Conservation (phyloP, 1,140 invertebrate species). For the Ips typographus region DNA sequence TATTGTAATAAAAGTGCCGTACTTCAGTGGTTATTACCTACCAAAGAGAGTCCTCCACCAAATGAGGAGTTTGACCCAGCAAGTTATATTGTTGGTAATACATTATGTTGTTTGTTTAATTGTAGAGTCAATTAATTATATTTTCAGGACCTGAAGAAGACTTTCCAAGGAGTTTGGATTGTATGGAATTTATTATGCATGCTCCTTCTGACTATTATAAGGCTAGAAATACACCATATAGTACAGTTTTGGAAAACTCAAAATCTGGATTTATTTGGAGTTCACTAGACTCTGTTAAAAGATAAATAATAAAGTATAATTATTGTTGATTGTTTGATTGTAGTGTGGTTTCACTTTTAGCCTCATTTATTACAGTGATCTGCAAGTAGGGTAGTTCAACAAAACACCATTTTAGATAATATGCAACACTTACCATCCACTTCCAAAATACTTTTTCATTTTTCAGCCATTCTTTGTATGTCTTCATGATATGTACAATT, state of each 20-base stretch:
- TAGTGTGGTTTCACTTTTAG: not conserved
- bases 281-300: conserved; percentile 42
- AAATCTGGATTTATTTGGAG: conserved; percentile 71
- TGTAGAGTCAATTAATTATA: not conserved
- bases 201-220: conserved; percentile 90
- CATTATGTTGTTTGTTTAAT: conserved; percentile 5
- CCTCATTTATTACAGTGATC: not conserved
- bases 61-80: conserved; percentile 83
- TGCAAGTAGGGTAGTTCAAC: not conserved
- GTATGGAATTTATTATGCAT: conserved; percentile 90
- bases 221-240: conserved; percentile 75
- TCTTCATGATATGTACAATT: not conserved
- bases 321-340: conserved; percentile 2
- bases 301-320: conserved; percentile 8
- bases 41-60: conserved; percentile 74
- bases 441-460: conserved; percentile 32
- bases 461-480: conserved; percentile 27
- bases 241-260: conserved; percentile 57
- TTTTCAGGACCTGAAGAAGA: conserved; percentile 84
- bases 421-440: conserved; percentile 25
- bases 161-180: conserved; percentile 80
- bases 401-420: not conserved
- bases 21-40: conserved; percentile 90
- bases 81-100: conserved; percentile 82
- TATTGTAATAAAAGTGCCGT: conserved; percentile 93